Percentiles rank a stretch among this genome's conserved stretches.
phyloP scores from a whole-genome alignment of 2,888 invertebrate genomes.

The Trypoxylon attenuatum region DNA sequence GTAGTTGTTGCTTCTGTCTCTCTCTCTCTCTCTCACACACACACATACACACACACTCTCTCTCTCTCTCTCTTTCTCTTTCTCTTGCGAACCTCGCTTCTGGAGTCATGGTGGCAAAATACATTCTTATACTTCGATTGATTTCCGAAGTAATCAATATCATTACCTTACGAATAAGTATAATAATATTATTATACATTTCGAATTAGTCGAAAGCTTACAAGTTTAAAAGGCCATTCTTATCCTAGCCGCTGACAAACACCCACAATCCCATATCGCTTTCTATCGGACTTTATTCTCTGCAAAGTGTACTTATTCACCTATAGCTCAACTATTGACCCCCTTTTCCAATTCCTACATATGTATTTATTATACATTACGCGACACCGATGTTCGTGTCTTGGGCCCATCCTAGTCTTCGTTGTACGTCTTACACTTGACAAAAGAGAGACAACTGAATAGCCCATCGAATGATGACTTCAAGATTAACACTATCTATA shows the following conservation, averaged over 20 bases:
- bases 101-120: neutral
- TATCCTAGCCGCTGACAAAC: conserved; percentile 1
- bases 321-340: no score
- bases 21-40: neutral
- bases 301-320: neutral
- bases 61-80: no score
- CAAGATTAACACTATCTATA: no score
- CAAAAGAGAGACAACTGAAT: no score
- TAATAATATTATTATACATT: neutral
- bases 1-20: neutral
- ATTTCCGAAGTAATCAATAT: conserved; percentile 1
- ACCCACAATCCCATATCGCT: neutral
- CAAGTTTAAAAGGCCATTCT: conserved; percentile 26
- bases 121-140: neutral
- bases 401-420: no score
- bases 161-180: conserved; percentile 13
- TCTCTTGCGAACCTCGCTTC: neutral
- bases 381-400: no score
- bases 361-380: no score
- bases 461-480: no score
- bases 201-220: conserved; percentile 24
- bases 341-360: no score
- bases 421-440: no score
- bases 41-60: no score
- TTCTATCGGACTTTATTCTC: no score